These are phyloP conservation scores for Portunus trituberculatus DNA, from an alignment of 1,140 invertebrate genomes.

Conservation along the genomic window DNA sequence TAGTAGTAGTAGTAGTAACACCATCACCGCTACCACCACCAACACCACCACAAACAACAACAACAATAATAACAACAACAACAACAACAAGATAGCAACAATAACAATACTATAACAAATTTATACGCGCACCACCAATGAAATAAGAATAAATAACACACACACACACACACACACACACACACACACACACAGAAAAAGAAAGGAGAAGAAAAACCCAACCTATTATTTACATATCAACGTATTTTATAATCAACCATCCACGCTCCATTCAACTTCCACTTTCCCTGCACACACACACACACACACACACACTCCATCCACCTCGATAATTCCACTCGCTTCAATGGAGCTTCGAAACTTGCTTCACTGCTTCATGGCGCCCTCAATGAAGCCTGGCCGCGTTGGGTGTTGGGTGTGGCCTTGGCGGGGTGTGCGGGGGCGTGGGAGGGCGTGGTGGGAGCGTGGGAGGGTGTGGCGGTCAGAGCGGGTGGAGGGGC, in stretches of 20 bases:
- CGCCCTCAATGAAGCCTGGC: no score
- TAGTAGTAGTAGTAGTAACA: neutral
- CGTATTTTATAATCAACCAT: neutral
- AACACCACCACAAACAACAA: no score
- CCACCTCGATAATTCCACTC: neutral
- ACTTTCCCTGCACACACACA: no score
- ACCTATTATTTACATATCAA: neutral
- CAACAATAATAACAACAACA: no score
- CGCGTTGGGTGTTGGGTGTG: neutral
- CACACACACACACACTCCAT: neutral
- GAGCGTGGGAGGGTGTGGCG: neutral
- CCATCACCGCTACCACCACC: no score
- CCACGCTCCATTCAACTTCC: neutral
- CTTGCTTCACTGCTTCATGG: no score
- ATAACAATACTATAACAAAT: no score
- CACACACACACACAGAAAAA: neutral
- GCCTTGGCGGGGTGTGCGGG: neutral
- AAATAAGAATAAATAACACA: no score
- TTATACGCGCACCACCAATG: no score
- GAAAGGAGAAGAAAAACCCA: no score
- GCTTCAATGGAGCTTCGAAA: neutral
- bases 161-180: no score
- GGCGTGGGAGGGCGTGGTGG: neutral
- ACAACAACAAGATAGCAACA: no score
- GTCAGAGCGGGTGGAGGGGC: neutral